Percentiles rank a stretch among this genome's conserved stretches.
Evolutionary conservation across 30 jellyfish, hydroid and myxozoan genomes (phyloP).

Genomic region (Clytia hemisphaerica): DNA sequence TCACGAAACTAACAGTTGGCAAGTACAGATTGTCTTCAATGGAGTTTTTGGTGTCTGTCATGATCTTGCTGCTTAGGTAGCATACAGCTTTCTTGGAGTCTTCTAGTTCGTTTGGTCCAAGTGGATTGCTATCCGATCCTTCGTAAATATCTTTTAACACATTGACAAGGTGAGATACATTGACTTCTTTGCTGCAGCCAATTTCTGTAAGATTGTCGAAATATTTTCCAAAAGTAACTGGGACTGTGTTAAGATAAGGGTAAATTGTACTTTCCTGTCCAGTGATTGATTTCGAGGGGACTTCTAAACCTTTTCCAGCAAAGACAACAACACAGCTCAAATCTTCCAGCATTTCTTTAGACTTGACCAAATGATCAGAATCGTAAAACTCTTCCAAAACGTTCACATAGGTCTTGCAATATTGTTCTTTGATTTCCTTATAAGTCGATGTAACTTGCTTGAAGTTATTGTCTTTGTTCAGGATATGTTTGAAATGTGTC

Average conservation of each 20-base stretch:
- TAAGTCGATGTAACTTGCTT: too few species aligned
- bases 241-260: conserved; percentile 38
- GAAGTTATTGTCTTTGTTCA: too few species aligned
- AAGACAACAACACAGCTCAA: conserved; percentile 12
- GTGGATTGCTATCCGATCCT: not conserved
- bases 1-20: conserved; percentile 34
- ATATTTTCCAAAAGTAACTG: conserved; percentile 16
- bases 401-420: too few species aligned
- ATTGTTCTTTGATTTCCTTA: too few species aligned
- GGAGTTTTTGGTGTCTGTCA: not conserved
- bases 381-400: too few species aligned
- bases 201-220: conserved; percentile 17
- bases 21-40: conserved; percentile 17
- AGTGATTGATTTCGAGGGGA: conserved; percentile 28
- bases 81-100: not conserved
- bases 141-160: conserved; percentile 22
- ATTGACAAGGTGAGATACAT: conserved; percentile 1
- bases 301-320: not conserved
- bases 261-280: conserved; percentile 16
- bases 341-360: too few species aligned
- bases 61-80: not conserved
- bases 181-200: conserved; percentile 38
- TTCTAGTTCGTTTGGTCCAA: conserved; percentile 37
- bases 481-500: too few species aligned
- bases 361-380: too few species aligned